Conservation (phyloP, 2,888 invertebrate genomes). For the Iselma pallidipennis region DNA sequence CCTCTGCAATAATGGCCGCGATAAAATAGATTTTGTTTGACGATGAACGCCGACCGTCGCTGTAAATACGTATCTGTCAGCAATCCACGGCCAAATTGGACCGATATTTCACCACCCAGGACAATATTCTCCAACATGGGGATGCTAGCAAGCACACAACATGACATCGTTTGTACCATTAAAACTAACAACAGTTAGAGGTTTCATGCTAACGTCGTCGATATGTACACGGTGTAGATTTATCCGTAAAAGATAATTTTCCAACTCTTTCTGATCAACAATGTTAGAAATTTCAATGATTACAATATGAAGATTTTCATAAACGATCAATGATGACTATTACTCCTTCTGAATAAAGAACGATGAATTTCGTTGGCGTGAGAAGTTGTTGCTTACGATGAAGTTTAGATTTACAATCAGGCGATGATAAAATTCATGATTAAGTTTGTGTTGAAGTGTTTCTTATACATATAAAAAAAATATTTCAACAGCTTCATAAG, state of each 20-base stretch:
- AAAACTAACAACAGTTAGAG: background rate
- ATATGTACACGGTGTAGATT: background rate
- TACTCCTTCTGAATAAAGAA: background rate
- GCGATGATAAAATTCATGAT: background rate
- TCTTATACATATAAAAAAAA: too few species aligned
- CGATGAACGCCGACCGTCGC: background rate
- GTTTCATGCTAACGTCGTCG: background rate
- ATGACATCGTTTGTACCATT: slow-evolving; percentile 1
- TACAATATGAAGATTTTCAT: background rate
- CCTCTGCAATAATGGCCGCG: slow-evolving; percentile 10
- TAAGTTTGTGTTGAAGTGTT: too few species aligned
- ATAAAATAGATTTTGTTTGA: slow-evolving; percentile 14
- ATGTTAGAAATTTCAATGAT: background rate
- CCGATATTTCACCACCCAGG: background rate
- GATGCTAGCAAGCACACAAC: background rate
- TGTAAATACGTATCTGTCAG: slow-evolving; percentile 7
- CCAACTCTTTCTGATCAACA: background rate
- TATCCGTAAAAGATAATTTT: too few species aligned
- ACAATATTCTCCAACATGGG: background rate
- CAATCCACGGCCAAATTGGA: slow-evolving; percentile 3
- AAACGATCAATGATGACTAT: background rate
- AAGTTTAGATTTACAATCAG: background rate
- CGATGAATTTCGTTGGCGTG: background rate
- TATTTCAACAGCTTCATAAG: slow-evolving; percentile 29
- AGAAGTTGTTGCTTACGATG: background rate